These are phyloP conservation scores for Octodonta nipae DNA, from an alignment of 2,888 invertebrate species.

Conservation along the genomic window DNA sequence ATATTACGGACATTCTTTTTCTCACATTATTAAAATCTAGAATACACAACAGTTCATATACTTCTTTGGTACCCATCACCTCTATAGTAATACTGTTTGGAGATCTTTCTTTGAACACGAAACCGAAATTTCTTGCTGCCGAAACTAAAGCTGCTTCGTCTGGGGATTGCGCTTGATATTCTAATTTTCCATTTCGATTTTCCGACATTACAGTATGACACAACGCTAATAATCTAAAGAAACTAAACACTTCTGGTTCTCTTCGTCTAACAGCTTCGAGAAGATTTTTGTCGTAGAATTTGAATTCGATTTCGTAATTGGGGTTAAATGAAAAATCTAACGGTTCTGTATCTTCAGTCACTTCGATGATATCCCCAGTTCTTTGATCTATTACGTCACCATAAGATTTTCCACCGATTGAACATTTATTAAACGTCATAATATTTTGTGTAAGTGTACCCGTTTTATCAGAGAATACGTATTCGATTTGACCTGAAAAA, in stretches of 20 bases:
- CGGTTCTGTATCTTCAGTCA: constrained; percentile 64
- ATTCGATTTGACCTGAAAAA: constrained; percentile 79
- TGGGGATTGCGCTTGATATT: constrained; percentile 84
- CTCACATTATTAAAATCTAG: constrained; percentile 98
- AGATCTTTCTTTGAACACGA: constrained; percentile 87
- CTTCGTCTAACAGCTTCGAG: constrained; percentile 68
- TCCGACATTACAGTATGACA: constrained; percentile 99
- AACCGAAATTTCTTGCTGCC: constrained; percentile 96
- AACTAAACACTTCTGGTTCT: constrained; percentile 65
- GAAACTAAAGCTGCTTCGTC: constrained; percentile 95
- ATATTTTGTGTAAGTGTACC: constrained; percentile 98
- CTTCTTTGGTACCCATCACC: constrained; percentile 68
- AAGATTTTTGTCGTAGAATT: constrained; percentile 80
- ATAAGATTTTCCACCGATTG: constrained; percentile 81
- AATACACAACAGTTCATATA: constrained; percentile 92
- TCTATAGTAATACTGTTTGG: constrained; percentile 88
- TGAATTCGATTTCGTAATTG: constrained; percentile 81
- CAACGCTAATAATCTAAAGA: constrained; percentile 78
- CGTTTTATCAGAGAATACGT: constrained; percentile 98
- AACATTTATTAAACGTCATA: constrained; percentile 99
- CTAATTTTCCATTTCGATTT: constrained; percentile 52
- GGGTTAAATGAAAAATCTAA: constrained; percentile 92
- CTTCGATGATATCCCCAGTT: constrained; percentile 77
- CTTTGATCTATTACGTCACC: constrained; percentile 80
- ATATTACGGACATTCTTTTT: constrained; percentile 96